These are phyloP conservation scores for Caenorhabditis elegans DNA, from an alignment of 1,140 invertebrate species.

Conservation along the genomic window DNA sequence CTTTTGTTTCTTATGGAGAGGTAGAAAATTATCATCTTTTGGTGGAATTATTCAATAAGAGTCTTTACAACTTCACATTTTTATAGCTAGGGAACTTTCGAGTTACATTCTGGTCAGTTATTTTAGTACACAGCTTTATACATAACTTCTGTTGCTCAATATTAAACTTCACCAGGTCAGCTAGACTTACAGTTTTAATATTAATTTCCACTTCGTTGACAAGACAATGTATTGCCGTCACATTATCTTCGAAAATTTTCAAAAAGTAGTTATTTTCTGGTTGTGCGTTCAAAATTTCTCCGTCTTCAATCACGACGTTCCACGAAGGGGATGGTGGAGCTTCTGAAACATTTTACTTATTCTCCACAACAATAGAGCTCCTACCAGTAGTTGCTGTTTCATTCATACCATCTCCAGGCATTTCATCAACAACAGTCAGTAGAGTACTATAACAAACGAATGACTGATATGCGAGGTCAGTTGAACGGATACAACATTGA, in stretches of 20 bases:
- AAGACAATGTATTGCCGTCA: not conserved
- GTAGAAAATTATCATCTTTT: too few relatives aligned
- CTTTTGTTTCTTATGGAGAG: too few relatives aligned
- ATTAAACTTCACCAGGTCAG: not conserved
- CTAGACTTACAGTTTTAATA: not conserved
- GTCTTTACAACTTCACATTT: too few relatives aligned
- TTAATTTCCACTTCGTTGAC: not conserved
- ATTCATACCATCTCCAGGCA: not conserved
- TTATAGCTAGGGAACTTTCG: too few relatives aligned
- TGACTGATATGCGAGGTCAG: constrained; percentile 3
- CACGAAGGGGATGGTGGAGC: not conserved
- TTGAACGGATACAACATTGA: constrained; percentile 1
- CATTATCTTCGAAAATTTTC: constrained; percentile 18
- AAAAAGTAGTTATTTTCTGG: constrained; percentile 1
- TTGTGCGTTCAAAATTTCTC: not conserved
- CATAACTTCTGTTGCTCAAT: too few relatives aligned
- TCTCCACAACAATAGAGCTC: not conserved
- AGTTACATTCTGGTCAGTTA: too few relatives aligned
- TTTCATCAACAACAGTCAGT: not conserved
- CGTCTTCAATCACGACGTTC: not conserved
- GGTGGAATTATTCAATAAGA: too few relatives aligned
- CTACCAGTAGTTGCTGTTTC: not conserved
- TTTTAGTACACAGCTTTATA: too few relatives aligned
- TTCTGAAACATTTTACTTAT: not conserved
- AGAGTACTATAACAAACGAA: constrained; percentile 16